phyloP scores from a whole-genome alignment of 2,888 invertebrate genomes.

The Lycocerus yunnanus region DNA sequence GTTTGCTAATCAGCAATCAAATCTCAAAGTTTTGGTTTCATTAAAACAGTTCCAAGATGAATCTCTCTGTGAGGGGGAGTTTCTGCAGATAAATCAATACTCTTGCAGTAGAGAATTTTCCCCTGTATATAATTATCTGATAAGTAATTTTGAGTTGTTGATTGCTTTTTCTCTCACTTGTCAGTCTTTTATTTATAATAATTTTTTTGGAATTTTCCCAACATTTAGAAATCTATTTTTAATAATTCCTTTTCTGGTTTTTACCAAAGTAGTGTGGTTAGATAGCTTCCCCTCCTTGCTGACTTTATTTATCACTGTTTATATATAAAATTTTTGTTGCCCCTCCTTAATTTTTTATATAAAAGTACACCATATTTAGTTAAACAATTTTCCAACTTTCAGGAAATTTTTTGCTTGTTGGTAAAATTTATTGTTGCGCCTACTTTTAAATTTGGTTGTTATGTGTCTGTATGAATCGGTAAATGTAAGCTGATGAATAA shows the following conservation, averaged over 20 bases:
- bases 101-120: neutral
- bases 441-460: no score
- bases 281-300: neutral
- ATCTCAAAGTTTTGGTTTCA: neutral
- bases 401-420: no score
- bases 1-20: no score
- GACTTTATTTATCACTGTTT: no score
- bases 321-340: no score
- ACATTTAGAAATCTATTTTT: neutral
- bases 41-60: neutral
- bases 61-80: neutral
- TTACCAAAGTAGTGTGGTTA: neutral
- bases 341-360: no score
- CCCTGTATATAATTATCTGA: neutral
- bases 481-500: no score
- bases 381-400: no score
- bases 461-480: no score
- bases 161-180: neutral
- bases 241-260: neutral
- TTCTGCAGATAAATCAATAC: neutral
- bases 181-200: neutral
- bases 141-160: neutral
- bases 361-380: no score
- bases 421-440: no score
- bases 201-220: neutral